Conservation (phyloP, 2,797 vertebrate genomes). For the Ceyx erithaca region DNA sequence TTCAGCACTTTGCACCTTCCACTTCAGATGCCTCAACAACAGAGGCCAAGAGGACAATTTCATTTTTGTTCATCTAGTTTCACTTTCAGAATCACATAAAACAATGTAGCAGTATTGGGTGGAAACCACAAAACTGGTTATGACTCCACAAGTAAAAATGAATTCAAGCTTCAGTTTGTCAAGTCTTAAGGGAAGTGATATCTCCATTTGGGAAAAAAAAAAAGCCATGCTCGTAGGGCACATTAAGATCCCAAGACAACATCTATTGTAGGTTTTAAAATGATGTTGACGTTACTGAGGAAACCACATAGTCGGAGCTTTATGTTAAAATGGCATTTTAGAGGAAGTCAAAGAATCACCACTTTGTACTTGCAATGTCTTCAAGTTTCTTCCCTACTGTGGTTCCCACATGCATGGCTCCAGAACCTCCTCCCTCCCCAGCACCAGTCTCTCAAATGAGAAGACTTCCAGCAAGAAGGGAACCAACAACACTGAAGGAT, state of each 20-base stretch:
- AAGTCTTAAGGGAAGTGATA: neutral
- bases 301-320: neutral
- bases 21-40: neutral
- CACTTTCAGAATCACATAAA: constrained; percentile 28
- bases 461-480: neutral
- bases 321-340: neutral
- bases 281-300: neutral
- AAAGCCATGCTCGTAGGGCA: neutral
- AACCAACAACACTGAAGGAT: neutral
- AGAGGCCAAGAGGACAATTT: neutral
- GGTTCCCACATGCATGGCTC: neutral
- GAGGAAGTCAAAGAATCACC: neutral
- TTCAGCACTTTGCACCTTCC: neutral
- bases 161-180: neutral
- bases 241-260: neutral
- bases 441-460: neutral
- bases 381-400: neutral
- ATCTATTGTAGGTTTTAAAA: rapidly evolving
- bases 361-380: neutral
- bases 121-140: neutral
- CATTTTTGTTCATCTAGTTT: neutral
- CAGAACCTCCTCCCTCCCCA: neutral
- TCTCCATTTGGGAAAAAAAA: neutral
- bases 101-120: neutral
- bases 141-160: neutral